Base-by-base conservation (phyloP, 2,113 vertebrate genomes). In the Tursiops truncatus region DNA sequence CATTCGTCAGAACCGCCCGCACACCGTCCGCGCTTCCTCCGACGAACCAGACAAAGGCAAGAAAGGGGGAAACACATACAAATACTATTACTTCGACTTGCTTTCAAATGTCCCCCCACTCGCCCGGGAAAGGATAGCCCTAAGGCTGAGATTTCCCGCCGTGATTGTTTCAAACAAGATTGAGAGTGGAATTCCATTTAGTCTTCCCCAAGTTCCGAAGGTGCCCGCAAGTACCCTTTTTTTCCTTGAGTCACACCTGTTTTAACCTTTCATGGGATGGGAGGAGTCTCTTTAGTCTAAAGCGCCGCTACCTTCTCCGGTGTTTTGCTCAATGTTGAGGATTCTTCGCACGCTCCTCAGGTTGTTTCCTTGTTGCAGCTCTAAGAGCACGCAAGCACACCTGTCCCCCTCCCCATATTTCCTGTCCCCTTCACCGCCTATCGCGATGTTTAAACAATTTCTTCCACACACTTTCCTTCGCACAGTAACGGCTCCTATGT, bases 21-120 rank as follows among this genome's bases (percentile, higher is more conserved):
- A 89, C 70, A 63, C 10, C 20, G 67, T 80, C 26, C 28, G 31
- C 21, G 25, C 81, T 67, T 58, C 58, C 58, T 93, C 74, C 2
- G 38, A 60, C 14, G 38, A 97, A 41, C 89, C 93, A 97, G 47
- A 97, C 95, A 94, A 95, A 97, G 89, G 82, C 74, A 84, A 89
- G 83, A 92, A 73, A 79, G 80, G 41, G 44, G 70, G 9, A 90
- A 65, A 79, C 36, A n/a, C 14, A 26, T 41, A 70, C n/a, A 74
- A 31, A 50, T 14, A 60, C 63, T 44, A 25, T 93, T 85, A 90
- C 47, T 89, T 94, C 9, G 18, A n/a, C 56, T 70, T 58, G n/a
- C 31, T 94, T 65, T 82, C 67, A 67, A 65, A 79, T 67, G 62
- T 15, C n/a, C 23, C 53, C 41, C 21, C 20, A 6, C 21, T 25